Evolutionary conservation across 2,113 vertebrate genomes (phyloP), one percentile per base, ranked within the genome.

Genomic region (Lagopus leucura): DNA sequence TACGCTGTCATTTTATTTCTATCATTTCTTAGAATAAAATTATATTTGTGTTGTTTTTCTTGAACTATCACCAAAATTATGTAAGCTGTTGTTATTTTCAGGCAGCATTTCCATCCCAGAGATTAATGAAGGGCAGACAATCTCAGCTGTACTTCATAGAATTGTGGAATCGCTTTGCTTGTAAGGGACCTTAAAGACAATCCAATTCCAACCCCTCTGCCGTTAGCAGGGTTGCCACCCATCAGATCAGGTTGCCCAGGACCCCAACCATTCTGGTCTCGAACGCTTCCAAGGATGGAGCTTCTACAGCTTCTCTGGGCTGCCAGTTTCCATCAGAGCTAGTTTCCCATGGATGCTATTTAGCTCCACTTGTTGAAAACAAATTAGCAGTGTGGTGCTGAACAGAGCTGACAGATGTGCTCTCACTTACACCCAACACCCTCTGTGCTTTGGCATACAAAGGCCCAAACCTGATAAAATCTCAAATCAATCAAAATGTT

Each of bases 401-500:
- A 89, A 67, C 21, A 67, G 42, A 91, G 6, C 32, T 55, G 21
- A 20, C 45, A 55, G 36, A 55, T 89, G n/a, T 1, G 0, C 15
- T 30, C 42, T 74, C 32, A 6, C 16, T 79, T 86, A 11, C 21
- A 61, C 64, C 32, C 30, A 69, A 10, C n/a, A 75, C 21, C 3
- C 10, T 54, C 27, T 58, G 24, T 66, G 24, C 16, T 85, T 73
- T 61, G 43, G 6, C 25, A 64, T 43, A 69, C 6, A 72, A 34
- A 61, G 0, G 0, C 4, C 6, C 2, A 77, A 83, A 75, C 3
- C 25, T 6, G 8, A 82, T 12, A 45, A 54, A 58, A 80, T 43
- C 58, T 86, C 48, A 70, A 60, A 42, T 58, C 21, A 60, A 2
- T 32, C 69, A 67, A 85, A 82, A 54, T 28, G 22, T 19, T 80